These are phyloP conservation scores for Buceros bicornis DNA, from an alignment of 2,797 vertebrate species.

Conservation along the genomic window DNA sequence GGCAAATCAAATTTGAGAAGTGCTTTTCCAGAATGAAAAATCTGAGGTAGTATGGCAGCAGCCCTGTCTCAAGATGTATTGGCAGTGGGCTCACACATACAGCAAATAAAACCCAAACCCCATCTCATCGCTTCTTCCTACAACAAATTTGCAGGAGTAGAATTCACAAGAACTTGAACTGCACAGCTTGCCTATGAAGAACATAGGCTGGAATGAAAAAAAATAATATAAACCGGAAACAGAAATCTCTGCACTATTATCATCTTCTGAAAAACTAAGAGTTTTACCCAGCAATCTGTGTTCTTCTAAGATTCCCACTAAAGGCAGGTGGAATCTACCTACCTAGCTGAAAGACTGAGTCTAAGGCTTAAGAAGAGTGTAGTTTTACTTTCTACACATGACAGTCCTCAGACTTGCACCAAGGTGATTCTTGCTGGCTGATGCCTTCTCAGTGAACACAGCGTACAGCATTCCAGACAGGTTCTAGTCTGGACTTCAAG, in stretches of 20 bases:
- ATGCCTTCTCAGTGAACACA: neutral
- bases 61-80: neutral
- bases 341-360: neutral
- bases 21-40: neutral
- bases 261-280: neutral
- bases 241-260: neutral
- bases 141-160: neutral
- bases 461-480: neutral
- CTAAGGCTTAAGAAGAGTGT: neutral
- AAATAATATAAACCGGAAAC: neutral
- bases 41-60: neutral
- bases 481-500: neutral
- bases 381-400: neutral
- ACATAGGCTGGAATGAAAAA: neutral
- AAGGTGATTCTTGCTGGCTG: neutral
- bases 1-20: neutral
- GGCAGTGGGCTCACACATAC: neutral
- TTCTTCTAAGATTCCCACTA: neutral
- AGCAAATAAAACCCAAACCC: rapidly evolving
- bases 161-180: neutral
- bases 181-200: neutral
- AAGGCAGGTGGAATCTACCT: neutral
- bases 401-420: neutral
- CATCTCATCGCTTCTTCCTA: neutral
- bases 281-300: neutral